Percentiles rank a stretch among this genome's conserved stretches.
These are phyloP conservation scores for Thymelicus acteon DNA, from an alignment of 2,888 invertebrate species.

Conservation along the genomic window DNA sequence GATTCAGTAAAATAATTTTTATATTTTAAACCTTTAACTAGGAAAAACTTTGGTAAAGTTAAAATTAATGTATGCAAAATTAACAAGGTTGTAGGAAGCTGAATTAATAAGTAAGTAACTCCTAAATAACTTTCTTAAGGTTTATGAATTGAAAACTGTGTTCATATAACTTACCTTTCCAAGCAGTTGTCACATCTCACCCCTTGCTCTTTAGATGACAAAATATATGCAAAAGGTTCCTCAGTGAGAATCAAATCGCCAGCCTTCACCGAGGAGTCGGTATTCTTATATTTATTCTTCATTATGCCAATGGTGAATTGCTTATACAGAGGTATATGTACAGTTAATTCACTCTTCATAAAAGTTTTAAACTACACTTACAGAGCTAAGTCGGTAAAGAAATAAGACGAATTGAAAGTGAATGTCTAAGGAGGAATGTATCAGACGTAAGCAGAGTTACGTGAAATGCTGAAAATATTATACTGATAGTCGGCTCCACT, in stretches of 20 bases:
- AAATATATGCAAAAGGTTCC: slow-evolving; percentile 90
- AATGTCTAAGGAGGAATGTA: slow-evolving; percentile 64
- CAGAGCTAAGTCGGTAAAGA: slow-evolving; percentile 47
- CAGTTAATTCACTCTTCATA: slow-evolving; percentile 38
- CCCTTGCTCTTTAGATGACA: slow-evolving; percentile 88
- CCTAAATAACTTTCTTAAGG: no score
- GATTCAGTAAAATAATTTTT: no score
- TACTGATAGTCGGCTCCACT: slow-evolving; percentile 56
- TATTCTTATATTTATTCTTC: slow-evolving; percentile 75
- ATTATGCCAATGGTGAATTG: slow-evolving; percentile 54
- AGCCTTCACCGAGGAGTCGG: slow-evolving; percentile 76
- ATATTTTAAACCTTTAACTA: no score
- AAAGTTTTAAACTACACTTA: slow-evolving; percentile 28
- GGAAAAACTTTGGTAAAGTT: no score
- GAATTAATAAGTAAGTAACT: no score
- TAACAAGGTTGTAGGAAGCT: no score
- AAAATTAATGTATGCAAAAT: no score
- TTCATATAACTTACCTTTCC: slow-evolving; percentile 83
- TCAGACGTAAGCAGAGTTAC: slow-evolving; percentile 50
- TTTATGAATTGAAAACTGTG: not conserved
- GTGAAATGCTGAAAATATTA: slow-evolving; percentile 67
- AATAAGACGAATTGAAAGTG: slow-evolving; percentile 39
- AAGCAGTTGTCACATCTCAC: slow-evolving; percentile 92
- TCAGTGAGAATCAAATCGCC: slow-evolving; percentile 89
- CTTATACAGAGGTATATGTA: slow-evolving; percentile 43